Percentiles rank a stretch among this genome's conserved stretches.
Evolutionary conservation across 2,113 vertebrate species (phyloP).

Genomic region (Caretta caretta): DNA sequence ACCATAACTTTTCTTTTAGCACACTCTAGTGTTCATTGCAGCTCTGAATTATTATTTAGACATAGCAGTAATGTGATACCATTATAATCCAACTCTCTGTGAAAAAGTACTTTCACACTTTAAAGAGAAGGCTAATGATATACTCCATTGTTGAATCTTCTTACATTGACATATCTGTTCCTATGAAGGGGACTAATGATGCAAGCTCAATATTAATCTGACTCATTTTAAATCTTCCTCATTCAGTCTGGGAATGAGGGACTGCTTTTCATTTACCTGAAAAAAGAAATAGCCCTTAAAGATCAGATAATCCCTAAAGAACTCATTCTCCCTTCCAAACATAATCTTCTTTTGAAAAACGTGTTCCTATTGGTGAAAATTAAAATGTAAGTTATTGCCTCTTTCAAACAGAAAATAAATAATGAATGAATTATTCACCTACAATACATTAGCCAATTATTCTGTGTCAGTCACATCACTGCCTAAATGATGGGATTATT

Average conservation of each 20-base stretch:
- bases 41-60: not conserved
- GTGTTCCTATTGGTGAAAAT: not conserved
- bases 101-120: not conserved
- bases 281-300: not conserved
- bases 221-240: not conserved
- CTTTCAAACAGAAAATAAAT: not conserved
- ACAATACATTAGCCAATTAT: not conserved
- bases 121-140: not conserved
- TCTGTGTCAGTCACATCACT: not conserved
- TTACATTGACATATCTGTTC: accelerated
- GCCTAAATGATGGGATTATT: not conserved
- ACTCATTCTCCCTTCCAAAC: not conserved
- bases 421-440: not conserved
- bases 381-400: not conserved
- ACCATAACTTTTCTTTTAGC: not conserved
- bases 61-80: accelerated
- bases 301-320: not conserved
- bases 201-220: not conserved
- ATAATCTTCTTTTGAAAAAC: not conserved
- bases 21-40: constrained; percentile 3
- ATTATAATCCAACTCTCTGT: accelerated
- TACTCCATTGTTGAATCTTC: not conserved
- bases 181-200: accelerated
- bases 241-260: not conserved
- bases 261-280: not conserved